Conservation (phyloP, 2,113 vertebrate genomes). For the Phalacrocorax brasilianus region DNA sequence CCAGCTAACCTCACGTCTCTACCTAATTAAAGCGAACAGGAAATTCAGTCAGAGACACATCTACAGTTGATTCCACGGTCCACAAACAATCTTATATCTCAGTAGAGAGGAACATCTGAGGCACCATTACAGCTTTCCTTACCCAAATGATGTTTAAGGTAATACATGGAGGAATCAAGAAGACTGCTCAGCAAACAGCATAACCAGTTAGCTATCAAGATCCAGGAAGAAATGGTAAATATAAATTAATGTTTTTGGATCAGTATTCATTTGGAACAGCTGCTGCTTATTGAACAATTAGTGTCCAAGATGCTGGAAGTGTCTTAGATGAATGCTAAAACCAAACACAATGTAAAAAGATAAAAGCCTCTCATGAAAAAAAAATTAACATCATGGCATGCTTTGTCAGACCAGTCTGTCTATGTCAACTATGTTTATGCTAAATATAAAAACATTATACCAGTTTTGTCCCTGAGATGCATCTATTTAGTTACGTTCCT, state of each 20-base stretch:
- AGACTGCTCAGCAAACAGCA: neutral
- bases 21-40: neutral
- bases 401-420: neutral
- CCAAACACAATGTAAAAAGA: neutral
- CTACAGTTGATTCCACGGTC: fast-evolving
- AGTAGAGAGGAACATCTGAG: neutral
- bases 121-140: neutral
- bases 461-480: neutral
- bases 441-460: neutral
- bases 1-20: neutral
- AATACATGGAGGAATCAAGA: neutral
- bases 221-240: neutral
- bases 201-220: neutral
- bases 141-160: neutral
- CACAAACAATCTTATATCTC: neutral
- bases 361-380: neutral
- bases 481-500: neutral
- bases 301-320: neutral
- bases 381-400: neutral
- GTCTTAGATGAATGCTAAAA: neutral
- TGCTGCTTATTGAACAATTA: neutral
- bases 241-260: neutral
- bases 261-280: neutral
- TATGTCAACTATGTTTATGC: neutral
- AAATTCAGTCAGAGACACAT: neutral